Conservation (phyloP, 1,140 invertebrate genomes). For the Elymnias hypermnestra region DNA sequence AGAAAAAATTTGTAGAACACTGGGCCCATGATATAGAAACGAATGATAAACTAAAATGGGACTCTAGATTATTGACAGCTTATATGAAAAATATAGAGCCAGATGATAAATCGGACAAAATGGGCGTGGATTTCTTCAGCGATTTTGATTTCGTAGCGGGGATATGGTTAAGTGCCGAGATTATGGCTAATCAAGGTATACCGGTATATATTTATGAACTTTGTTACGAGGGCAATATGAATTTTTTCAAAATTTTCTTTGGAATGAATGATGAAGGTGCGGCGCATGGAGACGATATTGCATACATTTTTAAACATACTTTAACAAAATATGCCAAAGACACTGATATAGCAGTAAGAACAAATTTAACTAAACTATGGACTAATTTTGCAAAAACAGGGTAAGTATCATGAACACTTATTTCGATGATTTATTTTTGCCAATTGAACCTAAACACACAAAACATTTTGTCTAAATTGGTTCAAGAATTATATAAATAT, state of each 20-base stretch:
- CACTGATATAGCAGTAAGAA: slow-evolving; percentile 49
- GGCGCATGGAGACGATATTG: slow-evolving; percentile 69
- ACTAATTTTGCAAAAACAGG: slow-evolving; percentile 78
- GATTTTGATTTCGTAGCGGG: slow-evolving; percentile 67
- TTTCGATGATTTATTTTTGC: too few species aligned
- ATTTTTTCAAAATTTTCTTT: slow-evolving; percentile 57
- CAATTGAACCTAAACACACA: too few species aligned
- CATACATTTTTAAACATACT: slow-evolving; percentile 56
- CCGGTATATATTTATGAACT: slow-evolving; percentile 52
- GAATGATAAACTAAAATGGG: slow-evolving; percentile 19
- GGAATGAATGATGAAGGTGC: slow-evolving; percentile 57
- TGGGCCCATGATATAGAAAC: slow-evolving; percentile 29
- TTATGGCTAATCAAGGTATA: slow-evolving; percentile 38
- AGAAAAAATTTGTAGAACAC: slow-evolving; percentile 29
- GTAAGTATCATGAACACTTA: too few species aligned
- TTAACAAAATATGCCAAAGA: slow-evolving; percentile 31
- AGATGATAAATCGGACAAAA: slow-evolving; percentile 21
- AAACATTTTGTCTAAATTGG: too few species aligned
- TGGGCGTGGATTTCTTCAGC: slow-evolving; percentile 40
- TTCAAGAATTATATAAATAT: too few species aligned
- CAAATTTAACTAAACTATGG: slow-evolving; percentile 73
- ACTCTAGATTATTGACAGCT: slow-evolving; percentile 35
- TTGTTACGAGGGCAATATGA: slow-evolving; percentile 60
- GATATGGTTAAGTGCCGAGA: slow-evolving; percentile 43
- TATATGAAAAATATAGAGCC: slow-evolving; percentile 19